Evolutionary conservation across 2,888 invertebrate genomes (phyloP), one percentile per base, ranked within the genome.

Genomic region (Coenonympha arcania): DNA sequence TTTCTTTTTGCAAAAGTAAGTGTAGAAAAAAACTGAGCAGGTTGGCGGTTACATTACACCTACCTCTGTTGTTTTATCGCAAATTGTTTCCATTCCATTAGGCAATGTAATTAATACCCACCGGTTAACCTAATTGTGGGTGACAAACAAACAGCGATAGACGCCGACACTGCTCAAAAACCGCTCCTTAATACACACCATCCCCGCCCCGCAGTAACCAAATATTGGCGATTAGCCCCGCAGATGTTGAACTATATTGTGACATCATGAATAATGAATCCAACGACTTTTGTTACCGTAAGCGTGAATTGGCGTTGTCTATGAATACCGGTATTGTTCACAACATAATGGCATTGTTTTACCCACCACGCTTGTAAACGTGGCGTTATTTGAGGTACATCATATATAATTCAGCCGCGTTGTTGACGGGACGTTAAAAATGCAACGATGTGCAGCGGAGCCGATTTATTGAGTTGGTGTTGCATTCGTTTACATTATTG

Each of bases 91-190:
- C 43, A 22, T 70, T 76, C 82, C 79, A 84, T 85, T 84, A 83
- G 79, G 74, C 79, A 76, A 73, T 80, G 84, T 84, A 85, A 84
- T 84, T 78, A 84, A 84, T 83, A 83, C 77, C 71, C 69, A 70
- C 70, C 76, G 78, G 75, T 75, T 71, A 47, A 76, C 76, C 73
- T 80, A 80, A 83, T 81, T 82, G 80, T 76, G 71, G 71, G 65
- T 68, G 73, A 74, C 71, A 71, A 75, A 69, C 66, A 71, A 64
- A 68, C 54, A 53, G 57, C 57, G 73, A 73, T 74, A 69, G 66
- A 72, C 46, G 65, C 64, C 68, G 66, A 66, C 66, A 75, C 76
- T 68, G 67, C 61, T 64, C 68, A 69, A 76, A 78, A 73, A 75
- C 78, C 79, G 68, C 80, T 64, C 79, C 79, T 73, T 61, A 58